Conservation (phyloP, 2,113 vertebrate species). For the Corythoichthys intestinalis region DNA sequence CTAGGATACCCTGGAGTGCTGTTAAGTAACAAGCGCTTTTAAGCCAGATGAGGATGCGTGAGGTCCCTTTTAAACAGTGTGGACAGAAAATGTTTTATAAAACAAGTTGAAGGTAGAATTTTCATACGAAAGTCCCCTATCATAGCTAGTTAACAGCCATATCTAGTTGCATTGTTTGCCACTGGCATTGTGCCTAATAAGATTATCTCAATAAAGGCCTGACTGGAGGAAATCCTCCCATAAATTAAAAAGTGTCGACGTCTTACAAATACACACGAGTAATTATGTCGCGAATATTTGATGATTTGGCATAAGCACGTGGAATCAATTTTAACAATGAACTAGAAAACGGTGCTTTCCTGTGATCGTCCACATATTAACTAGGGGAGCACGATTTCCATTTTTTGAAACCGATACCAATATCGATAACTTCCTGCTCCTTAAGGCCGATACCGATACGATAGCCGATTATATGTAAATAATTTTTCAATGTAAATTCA, state of each 20-base stretch:
- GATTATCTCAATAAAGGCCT: background rate
- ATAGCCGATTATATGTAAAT: too few relatives aligned
- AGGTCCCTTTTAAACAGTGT: background rate
- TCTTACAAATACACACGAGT: background rate
- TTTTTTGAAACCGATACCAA: too few relatives aligned
- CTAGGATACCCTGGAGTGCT: conserved; percentile 1
- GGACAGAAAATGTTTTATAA: background rate
- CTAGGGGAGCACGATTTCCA: too few relatives aligned
- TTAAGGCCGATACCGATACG: too few relatives aligned
- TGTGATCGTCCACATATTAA: too few relatives aligned
- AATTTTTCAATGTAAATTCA: too few relatives aligned
- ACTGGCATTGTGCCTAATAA: background rate
- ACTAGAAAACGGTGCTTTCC: too few relatives aligned
- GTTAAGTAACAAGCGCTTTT: background rate
- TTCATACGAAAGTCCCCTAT: background rate
- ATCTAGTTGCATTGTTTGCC: background rate
- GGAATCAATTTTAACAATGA: background rate
- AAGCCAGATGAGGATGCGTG: background rate
- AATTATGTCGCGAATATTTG: background rate
- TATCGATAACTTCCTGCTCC: too few relatives aligned
- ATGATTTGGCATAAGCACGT: background rate
- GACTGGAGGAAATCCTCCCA: background rate
- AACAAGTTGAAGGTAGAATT: background rate
- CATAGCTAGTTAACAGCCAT: background rate
- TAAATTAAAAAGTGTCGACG: background rate